Evolutionary conservation across 2,113 vertebrate genomes (phyloP).

Genomic region (Syngnathoides biaculeatus): DNA sequence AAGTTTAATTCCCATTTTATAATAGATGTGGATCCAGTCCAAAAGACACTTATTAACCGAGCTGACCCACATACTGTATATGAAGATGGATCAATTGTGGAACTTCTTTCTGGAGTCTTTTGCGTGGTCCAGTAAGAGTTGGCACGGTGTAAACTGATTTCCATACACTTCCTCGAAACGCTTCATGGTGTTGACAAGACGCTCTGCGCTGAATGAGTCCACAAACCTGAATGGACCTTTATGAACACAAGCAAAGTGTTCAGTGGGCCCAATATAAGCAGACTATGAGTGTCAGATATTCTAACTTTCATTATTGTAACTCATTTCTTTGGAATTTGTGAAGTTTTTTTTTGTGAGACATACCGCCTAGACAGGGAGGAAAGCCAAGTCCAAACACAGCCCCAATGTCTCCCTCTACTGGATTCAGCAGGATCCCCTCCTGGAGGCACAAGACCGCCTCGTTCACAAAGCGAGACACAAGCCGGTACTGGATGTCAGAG

Average conservation of each 20-base stretch:
- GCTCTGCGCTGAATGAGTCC: conserved; percentile 74
- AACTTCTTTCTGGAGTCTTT: conserved; percentile 79
- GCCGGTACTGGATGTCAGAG: conserved; percentile 80
- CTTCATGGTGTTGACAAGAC: conserved; percentile 77
- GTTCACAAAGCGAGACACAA: conserved; percentile 80
- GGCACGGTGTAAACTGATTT: conserved; percentile 81
- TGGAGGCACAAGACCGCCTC: conserved; percentile 83
- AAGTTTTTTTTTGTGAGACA: conserved; percentile 21
- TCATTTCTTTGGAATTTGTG: neutral
- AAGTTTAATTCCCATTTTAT: neutral
- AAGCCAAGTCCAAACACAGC: conserved; percentile 85
- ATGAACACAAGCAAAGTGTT: neutral
- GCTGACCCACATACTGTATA: neutral
- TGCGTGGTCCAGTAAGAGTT: conserved; percentile 81
- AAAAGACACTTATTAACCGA: neutral
- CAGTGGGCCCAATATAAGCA: neutral
- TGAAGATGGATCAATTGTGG: conserved; percentile 67
- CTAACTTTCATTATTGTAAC: no score
- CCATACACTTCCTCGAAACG: conserved; percentile 80
- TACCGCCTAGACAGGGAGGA: conserved; percentile 83
- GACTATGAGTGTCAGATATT: no score
- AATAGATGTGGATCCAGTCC: neutral
- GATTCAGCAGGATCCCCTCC: conserved; percentile 80
- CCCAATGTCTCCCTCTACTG: conserved; percentile 83
- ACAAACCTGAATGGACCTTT: conserved; percentile 84